Evolutionary conservation across 1,140 invertebrate genomes (phyloP), one percentile per base, ranked within the genome.

Genomic region (Forficula auricularia): DNA sequence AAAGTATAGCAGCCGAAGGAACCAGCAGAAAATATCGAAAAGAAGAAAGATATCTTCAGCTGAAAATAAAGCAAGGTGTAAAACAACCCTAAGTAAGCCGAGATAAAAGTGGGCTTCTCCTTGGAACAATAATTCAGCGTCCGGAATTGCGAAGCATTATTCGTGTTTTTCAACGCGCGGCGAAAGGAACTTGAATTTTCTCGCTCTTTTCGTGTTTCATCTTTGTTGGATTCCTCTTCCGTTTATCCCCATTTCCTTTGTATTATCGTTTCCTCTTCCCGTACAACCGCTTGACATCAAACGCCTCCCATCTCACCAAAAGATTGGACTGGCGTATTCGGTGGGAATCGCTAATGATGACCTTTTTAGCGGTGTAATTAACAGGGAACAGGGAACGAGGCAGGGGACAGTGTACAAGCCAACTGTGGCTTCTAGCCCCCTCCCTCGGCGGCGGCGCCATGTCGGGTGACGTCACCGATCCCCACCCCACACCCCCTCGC

Each of bases 41-140:
- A 10, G 16, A 12, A 12, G 16, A 38, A 19, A 19, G n/a, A 19
- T 19, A 16, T 38, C 19, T 19, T 19, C 16, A 16, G 10, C 14
- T 13, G 19, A 13, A 22, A 39, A 39, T 14, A 39, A 39, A 39
- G 19, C 9, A 7, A 39, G 22, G 19, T 20, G 3, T 16, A 39
- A 39, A 19, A 22, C 38, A 22, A 20, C 19, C 14, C 19, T 20
- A 6, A 39, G 38, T 20, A 14, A 39, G 38, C 19, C 9, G 14
- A 42, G 40, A 42, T 30, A 42, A 42, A 42, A 42, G 40, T 42
- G 40, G 22, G 4, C 22, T 27, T 27, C 22, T 27, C 32, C 40
- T 42, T 14, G n/a, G 14, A 42, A 42, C 40, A 42, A 42, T 42
- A 42, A 42, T 30, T 42, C 40, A 42, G 18, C n/a, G n/a, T 18